phyloP scores from a whole-genome alignment of 2,113 vertebrate genomes.

The Microcebus murinus region DNA sequence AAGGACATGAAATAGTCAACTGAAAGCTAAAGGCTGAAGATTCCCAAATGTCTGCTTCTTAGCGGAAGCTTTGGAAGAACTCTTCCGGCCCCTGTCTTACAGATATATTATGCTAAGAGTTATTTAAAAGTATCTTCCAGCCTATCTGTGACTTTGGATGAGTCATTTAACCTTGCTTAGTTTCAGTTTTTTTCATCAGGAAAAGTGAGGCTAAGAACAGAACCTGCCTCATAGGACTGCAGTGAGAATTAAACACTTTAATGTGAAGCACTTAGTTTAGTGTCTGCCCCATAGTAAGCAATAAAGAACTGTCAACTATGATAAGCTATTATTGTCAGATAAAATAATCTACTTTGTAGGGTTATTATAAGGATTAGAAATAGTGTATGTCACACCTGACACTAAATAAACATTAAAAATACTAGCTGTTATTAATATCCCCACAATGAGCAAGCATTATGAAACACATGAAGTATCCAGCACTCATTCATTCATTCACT shows the following conservation, averaged over 20 bases:
- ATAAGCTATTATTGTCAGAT: not conserved
- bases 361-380: not conserved
- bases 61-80: not conserved
- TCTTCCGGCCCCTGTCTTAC: not conserved
- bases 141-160: not conserved
- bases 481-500: not conserved
- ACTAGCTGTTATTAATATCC: not conserved
- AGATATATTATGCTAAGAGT: not conserved
- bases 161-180: not conserved
- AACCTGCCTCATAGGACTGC: not conserved
- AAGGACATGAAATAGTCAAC: not conserved
- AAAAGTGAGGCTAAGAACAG: not conserved
- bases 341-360: not conserved
- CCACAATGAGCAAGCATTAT: not conserved
- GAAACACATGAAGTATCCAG: not conserved
- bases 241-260: not conserved
- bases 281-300: not conserved
- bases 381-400: not conserved
- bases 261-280: not conserved
- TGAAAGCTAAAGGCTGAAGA: not conserved
- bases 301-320: not conserved
- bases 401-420: not conserved
- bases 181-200: not conserved
- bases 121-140: not conserved
- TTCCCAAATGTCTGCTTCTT: not conserved